phyloP scores from a whole-genome alignment of 1,140 invertebrate genomes.

The Nasonia longicornis region DNA sequence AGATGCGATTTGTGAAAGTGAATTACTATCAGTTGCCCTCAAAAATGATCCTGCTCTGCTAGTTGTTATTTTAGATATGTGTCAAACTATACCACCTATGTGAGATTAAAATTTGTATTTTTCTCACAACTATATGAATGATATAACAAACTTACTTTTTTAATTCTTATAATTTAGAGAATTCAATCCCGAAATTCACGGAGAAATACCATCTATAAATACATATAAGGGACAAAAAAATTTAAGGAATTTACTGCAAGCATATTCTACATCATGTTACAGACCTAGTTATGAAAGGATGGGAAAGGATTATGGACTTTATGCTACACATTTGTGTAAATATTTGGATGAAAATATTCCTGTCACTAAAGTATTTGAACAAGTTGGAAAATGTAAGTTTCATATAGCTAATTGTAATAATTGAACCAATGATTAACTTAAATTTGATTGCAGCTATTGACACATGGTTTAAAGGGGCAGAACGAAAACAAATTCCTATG shows the following conservation, averaged over 20 bases:
- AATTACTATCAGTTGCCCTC: conserved; percentile 57
- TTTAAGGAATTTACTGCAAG: conserved; percentile 61
- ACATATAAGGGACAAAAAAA: conserved; percentile 58
- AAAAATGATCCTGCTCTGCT: conserved; percentile 60
- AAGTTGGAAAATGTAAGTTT: conserved; percentile 60
- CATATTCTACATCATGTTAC: conserved; percentile 61
- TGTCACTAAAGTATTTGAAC: conserved; percentile 59
- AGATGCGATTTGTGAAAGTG: conserved; percentile 62
- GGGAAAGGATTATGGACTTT: conserved; percentile 56
- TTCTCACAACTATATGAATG: not conserved
- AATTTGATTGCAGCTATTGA: conserved; percentile 55
- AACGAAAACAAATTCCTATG: conserved; percentile 62
- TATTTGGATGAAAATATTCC: conserved; percentile 58
- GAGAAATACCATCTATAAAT: conserved; percentile 56
- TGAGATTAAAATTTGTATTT: conserved; percentile 42
- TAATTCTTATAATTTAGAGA: conserved; percentile 49
- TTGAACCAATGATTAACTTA: conserved; percentile 21
- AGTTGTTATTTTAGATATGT: conserved; percentile 63
- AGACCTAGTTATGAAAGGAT: conserved; percentile 58
- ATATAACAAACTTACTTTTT: conserved; percentile 1
- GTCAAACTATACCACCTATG: conserved; percentile 59
- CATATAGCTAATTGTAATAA: conserved; percentile 20
- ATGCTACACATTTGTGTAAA: conserved; percentile 58
- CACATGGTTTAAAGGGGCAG: conserved; percentile 54
- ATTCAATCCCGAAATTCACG: conserved; percentile 58